phyloP scores from a whole-genome alignment of 2,888 invertebrate species.

The Tillus elongatus region DNA sequence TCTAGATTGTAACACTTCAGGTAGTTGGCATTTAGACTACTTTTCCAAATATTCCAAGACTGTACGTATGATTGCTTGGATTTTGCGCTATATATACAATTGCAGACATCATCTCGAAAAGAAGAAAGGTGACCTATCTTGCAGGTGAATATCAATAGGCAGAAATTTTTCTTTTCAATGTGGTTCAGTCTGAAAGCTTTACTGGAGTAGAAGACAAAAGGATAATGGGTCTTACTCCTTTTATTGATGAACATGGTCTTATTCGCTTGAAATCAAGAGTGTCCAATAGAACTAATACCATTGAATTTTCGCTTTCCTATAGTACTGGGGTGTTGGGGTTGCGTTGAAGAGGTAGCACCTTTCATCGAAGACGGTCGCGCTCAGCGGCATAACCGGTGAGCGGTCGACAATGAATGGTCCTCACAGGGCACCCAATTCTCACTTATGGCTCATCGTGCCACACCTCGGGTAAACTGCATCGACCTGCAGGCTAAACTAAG shows the following conservation, averaged over 20 bases:
- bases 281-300: constrained; percentile 17
- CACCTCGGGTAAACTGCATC: no score
- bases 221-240: constrained; percentile 12
- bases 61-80: constrained; percentile 21
- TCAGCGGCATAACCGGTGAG: no score
- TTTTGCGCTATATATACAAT: constrained; percentile 12
- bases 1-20: neutral
- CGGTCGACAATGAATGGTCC: no score
- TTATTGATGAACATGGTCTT: constrained; percentile 17
- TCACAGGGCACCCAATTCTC: no score
- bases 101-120: constrained; percentile 2
- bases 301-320: constrained; percentile 23
- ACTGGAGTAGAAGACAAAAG: constrained; percentile 5
- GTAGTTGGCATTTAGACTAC: neutral
- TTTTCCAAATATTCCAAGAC: constrained; percentile 12
- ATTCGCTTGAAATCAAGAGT: constrained; percentile 19
- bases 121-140: neutral
- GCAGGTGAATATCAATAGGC: neutral
- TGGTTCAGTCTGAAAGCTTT: neutral
- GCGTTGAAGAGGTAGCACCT: no score
- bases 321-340: no score
- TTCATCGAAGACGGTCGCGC: no score
- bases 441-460: no score
- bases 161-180: neutral
- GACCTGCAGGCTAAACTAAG: no score